Conservation (phyloP, 1,140 invertebrate genomes). For the Drosophila nigromelanica region DNA sequence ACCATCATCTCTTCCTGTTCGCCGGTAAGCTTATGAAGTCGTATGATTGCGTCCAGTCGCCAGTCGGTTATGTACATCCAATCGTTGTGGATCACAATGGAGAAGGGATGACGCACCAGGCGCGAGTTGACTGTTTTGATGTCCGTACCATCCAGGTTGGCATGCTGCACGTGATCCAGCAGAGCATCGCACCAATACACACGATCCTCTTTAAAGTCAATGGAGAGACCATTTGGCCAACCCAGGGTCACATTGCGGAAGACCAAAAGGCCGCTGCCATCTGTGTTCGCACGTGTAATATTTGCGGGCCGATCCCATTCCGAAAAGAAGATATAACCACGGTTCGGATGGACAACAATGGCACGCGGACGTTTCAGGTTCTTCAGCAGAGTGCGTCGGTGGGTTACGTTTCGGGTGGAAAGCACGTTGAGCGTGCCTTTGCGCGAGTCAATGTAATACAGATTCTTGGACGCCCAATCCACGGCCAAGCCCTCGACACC, state of each 20-base stretch:
- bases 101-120: conserved; percentile 97
- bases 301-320: conserved; percentile 98
- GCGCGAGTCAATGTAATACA: conserved; percentile 98
- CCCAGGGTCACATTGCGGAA: conserved; percentile 97
- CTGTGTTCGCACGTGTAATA: conserved; percentile 95
- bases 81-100: conserved; percentile 96
- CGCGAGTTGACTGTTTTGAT: conserved; percentile 95
- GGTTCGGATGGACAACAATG: conserved; percentile 98
- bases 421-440: conserved; percentile 98
- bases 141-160: conserved; percentile 96
- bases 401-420: conserved; percentile 92
- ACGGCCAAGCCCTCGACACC: conserved; percentile 98
- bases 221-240: conserved; percentile 97
- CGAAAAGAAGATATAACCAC: conserved; percentile 96
- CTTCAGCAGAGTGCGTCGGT: conserved; percentile 92
- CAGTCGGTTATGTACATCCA: conserved; percentile 99
- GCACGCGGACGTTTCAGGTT: conserved; percentile 96
- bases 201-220: conserved; percentile 94
- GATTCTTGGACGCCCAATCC: conserved; percentile 98
- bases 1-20: conserved; percentile 93
- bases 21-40: conserved; percentile 94
- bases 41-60: conserved; percentile 96
- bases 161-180: conserved; percentile 97
- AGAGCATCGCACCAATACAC: conserved; percentile 98
- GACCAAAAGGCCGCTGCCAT: conserved; percentile 93